Base-by-base conservation (phyloP, 2,888 invertebrate species). In the Eupithecia exiguata region DNA sequence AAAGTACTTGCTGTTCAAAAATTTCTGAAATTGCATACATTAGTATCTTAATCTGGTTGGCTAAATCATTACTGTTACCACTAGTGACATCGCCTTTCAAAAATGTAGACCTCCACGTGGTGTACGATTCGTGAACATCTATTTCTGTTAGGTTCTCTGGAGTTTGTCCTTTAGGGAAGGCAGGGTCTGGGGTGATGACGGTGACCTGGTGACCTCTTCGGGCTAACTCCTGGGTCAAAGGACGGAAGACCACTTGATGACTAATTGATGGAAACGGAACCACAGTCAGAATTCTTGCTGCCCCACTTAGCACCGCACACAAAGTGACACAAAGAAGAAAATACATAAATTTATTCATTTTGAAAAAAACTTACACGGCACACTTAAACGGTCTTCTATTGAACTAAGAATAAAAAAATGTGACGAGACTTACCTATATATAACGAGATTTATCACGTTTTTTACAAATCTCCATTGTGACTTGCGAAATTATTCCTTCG, bases 131-230 rank as follows among this genome's bases (percentile, higher is more conserved):
- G 38, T 86, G 82, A 0, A 90, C 63, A 65, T 89, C 84, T 14
- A 92, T 88, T 82, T 92, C 89, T n/a, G 82, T 91, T 1, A 92
- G 80, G 76, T 94, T 95, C 2, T 46, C 21, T 3, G 87, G 88
- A 1, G 84, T 7, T 58, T 80, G 25, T 35, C 82, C 89, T 75
- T 86, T 83, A 0, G 83, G 77, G 40, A 84, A 91, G 0, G 77
- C 85, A 10, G 94, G 93, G 75, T 94, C 82, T 36, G 95, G 71
- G 1, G 95, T 94, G 0, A 94, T 78, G 0, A 93, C 84, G 0
- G 89, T 86, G 0, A 95, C 80, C 69, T 95, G 87, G 72, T 95
- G 95, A 1, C 94, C 95, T 18, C 91, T 84, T 66, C 80, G 87
- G 0, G 87, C 87, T 18, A 95, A 80, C 67, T 91, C 92, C 5